Evolutionary conservation across 2,888 invertebrate species (phyloP), one percentile per base, ranked within the genome.

Genomic region (Oxycera nigricornis): DNA sequence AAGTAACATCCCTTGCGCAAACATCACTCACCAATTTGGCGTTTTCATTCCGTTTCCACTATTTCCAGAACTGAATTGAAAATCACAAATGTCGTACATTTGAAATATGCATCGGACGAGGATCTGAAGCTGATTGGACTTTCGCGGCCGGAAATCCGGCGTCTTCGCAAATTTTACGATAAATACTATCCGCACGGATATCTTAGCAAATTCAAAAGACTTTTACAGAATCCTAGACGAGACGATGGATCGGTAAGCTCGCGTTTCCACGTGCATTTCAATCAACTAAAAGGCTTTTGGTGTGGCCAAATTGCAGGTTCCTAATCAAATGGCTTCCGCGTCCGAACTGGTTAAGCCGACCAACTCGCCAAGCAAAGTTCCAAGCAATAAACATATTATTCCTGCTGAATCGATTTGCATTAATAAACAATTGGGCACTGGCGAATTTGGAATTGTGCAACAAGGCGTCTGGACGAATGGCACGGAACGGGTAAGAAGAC

Each of bases 401-500:
- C 91, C 93, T 1, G 92, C 94, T 35, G 96, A 96, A 81, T 92
- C 94, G 78, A 96, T 98, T 80, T 92, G 94, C 75, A 93, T 97
- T 62, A 96, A 96, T 83, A 97, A 97, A 83, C 96, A 96, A 82
- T 87, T 99, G 74, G 98, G 98, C 30, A 94, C 93, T 80, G 98
- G 99, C 14, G 98, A 99, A 85, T 99, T 99, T 87, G 98, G 98
- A 2, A 94, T 96, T 14, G 98, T 99, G 0, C 97, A 97, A 83
- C 98, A 97, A 86, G 98, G 97, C 2, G 94, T 96, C 7, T 98
- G 97, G 97, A 95, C 94, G 65, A 95, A 96, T 82, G 95, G 95
- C 79, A 95, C 94, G 74, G 95, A 96, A 86, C 89, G 96, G 86
- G 94, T 95, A 85, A 86, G 87, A 82, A 74, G 41, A 73, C 6